Base-by-base conservation (phyloP, 2,888 invertebrate genomes). In the Zele albiditarsus region DNA sequence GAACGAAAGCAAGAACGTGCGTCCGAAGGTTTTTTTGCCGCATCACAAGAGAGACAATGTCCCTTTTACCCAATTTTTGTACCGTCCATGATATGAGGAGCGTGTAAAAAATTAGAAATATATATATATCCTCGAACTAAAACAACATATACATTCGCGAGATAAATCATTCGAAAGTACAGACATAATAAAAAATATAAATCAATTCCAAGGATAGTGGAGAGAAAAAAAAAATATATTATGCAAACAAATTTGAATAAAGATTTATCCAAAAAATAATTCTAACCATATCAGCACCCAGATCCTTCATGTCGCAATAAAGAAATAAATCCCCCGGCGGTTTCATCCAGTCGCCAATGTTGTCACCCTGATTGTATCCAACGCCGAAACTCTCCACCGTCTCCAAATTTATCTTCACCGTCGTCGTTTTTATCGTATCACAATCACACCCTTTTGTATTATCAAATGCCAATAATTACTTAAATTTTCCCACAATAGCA, bases 231-330 rank as follows among this genome's bases (percentile, higher is more conserved):
- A n/a, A 4, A 16, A n/a, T n/a, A n/a, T n/a, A n/a, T n/a, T n/a
- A n/a, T n/a, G n/a, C n/a, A n/a, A n/a, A 42, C 42, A 16, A 46
- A n/a, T 16, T 16, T n/a, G 46, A 5, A 38, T 27, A 65, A 71
- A 31, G 27, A 46, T 62, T n/a, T n/a, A n/a, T n/a, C 14, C n/a
- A 8, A 53, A 2, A 53, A 53, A 53, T 53, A 46, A 53, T 53
- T 23, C 53, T 53, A 53, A 94, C 94, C 94, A 94, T 94, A 91
- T 94, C 94, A 91, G 94, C 94, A 92, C 94, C 94, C 93, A 94
- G 93, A 91, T 94, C 93, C 92, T 93, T 94, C 93, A 94, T 94
- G 92, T 94, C 93, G 90, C 92, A 90, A 90, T 92, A 91, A 89
- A 92, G 92, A 91, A 93, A 93, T 90, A 92, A 91, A 89, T 92